These are phyloP conservation scores for Kryptopterus vitreolus DNA, from an alignment of 2,797 vertebrate genomes.

Conservation along the genomic window DNA sequence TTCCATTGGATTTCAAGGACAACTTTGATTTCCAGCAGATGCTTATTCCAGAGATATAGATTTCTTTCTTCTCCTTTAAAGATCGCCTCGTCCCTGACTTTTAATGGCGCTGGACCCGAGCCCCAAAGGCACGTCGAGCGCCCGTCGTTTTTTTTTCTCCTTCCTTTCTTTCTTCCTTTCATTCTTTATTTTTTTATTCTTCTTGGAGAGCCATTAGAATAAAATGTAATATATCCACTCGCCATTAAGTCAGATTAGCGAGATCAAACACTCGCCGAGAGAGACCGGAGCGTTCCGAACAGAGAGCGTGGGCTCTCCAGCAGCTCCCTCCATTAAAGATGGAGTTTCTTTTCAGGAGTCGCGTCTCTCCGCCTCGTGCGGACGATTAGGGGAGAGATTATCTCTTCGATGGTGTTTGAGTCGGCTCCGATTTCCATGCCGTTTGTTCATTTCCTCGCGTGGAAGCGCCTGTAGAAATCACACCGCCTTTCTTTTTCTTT, in stretches of 20 bases:
- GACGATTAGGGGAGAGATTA: slow-evolving; percentile 35
- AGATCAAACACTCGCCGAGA: slow-evolving; percentile 43
- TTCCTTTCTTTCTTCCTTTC: slow-evolving; percentile 11
- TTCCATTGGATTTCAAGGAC: slow-evolving; percentile 37
- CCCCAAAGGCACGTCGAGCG: slow-evolving; percentile 26
- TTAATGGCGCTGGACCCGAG: slow-evolving; percentile 35
- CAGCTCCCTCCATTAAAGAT: slow-evolving; percentile 6
- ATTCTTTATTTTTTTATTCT: neutral
- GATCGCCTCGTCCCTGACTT: slow-evolving; percentile 29
- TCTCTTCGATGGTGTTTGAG: slow-evolving; percentile 31
- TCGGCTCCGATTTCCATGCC: slow-evolving; percentile 25
- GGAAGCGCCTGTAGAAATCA: slow-evolving; percentile 33
- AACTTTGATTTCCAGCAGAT: slow-evolving; percentile 47
- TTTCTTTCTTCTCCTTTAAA: slow-evolving; percentile 38
- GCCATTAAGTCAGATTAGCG: slow-evolving; percentile 44
- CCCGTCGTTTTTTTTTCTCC: too few species aligned
- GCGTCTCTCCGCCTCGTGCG: slow-evolving; percentile 24
- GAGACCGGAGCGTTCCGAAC: slow-evolving; percentile 16
- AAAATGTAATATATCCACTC: slow-evolving; percentile 42
- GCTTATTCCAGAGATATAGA: slow-evolving; percentile 45
- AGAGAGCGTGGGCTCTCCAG: slow-evolving; percentile 1
- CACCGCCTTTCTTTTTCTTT: slow-evolving; percentile 21
- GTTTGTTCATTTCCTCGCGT: slow-evolving; percentile 22
- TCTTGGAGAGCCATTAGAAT: slow-evolving; percentile 44
- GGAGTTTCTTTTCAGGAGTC: slow-evolving; percentile 19